phyloP scores from a whole-genome alignment of 2,888 invertebrate species.

The Drosophila testacea region DNA sequence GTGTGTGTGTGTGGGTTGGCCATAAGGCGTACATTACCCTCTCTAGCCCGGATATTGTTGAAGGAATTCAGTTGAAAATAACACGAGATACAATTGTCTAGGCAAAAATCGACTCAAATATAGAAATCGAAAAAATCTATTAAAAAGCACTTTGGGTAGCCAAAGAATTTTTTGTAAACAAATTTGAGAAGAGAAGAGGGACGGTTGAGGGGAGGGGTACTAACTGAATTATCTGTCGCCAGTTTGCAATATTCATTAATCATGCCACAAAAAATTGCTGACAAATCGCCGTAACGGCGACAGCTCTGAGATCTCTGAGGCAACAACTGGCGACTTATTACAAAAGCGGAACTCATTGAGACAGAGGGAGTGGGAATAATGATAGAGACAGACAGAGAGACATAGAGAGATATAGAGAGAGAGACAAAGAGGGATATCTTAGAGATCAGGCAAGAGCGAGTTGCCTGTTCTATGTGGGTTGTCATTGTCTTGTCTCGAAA shows the following conservation, averaged over 20 bases:
- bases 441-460: not conserved
- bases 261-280: slow-evolving; percentile 63
- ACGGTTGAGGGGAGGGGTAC: not conserved
- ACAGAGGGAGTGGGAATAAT: slow-evolving; percentile 16
- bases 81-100: slow-evolving; percentile 34
- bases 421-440: not conserved
- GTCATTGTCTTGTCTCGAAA: slow-evolving; percentile 14
- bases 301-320: slow-evolving; percentile 44
- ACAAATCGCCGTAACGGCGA: slow-evolving; percentile 75
- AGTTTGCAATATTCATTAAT: slow-evolving; percentile 72
- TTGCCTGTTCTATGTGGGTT: slow-evolving; percentile 59
- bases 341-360: slow-evolving; percentile 65
- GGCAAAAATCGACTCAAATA: slow-evolving; percentile 29
- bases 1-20: slow-evolving; percentile 51
- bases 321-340: slow-evolving; percentile 48
- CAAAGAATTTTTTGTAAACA: slow-evolving; percentile 41
- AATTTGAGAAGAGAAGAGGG: not conserved
- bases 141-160: slow-evolving; percentile 42
- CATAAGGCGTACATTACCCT: slow-evolving; percentile 72
- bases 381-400: not conserved
- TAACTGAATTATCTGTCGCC: slow-evolving; percentile 65
- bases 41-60: slow-evolving; percentile 61
- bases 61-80: slow-evolving; percentile 46
- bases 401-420: slow-evolving; percentile 8
- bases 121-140: slow-evolving; percentile 47